Evolutionary conservation across 2,888 invertebrate genomes (phyloP).

Genomic region (Amphipyra tragopoginis): DNA sequence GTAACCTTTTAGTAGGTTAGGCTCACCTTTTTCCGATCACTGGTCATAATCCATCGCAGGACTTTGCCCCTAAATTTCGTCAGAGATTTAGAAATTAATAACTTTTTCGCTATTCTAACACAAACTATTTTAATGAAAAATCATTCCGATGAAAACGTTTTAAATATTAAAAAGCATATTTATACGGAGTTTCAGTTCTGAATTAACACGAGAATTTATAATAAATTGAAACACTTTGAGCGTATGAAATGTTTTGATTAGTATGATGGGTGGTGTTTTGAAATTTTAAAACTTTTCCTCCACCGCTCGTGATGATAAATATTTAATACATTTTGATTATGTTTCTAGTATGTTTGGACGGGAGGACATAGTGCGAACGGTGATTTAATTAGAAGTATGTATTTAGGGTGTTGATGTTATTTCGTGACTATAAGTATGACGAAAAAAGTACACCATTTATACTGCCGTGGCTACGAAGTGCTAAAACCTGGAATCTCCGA

Average conservation of each 20-base stretch:
- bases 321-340: constrained; percentile 15
- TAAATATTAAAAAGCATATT: constrained; percentile 25
- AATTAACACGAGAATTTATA: constrained; percentile 32
- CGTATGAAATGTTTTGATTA: constrained; percentile 56
- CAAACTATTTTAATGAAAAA: constrained; percentile 26
- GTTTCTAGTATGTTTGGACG: constrained; percentile 3
- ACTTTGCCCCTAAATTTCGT: too few relatives aligned
- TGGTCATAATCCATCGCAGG: too few relatives aligned
- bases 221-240: constrained; percentile 39
- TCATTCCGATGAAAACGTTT: constrained; percentile 8
- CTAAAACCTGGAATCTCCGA: too few relatives aligned
- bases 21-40: too few relatives aligned
- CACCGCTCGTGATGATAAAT: constrained; percentile 18
- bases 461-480: too few relatives aligned
- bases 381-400: constrained; percentile 10
- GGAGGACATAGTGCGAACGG: neutral
- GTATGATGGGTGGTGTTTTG: constrained; percentile 36
- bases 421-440: too few relatives aligned
- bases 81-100: too few relatives aligned
- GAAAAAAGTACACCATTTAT: too few relatives aligned
- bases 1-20: too few relatives aligned
- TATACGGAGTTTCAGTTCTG: constrained; percentile 20
- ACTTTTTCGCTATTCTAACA: too few relatives aligned
- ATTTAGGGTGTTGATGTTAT: neutral
- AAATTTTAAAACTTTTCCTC: constrained; percentile 33